Percentiles rank a stretch among this genome's conserved stretches.
These are phyloP conservation scores for Pachyseris speciosa DNA, from an alignment of 64 coral and sea anemone genomes.

Conservation along the genomic window DNA sequence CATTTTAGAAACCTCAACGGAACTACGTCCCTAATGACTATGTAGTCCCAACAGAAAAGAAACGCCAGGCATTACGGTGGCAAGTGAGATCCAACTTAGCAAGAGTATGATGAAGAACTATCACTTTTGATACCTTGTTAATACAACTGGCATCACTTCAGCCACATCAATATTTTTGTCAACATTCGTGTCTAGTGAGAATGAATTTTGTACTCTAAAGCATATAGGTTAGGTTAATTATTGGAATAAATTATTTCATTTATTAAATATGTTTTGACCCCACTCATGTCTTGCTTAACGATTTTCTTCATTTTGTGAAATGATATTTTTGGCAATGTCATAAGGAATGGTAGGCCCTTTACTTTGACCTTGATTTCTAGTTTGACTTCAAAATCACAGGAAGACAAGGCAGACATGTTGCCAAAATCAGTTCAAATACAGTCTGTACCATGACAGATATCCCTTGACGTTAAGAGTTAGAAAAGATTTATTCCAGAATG, in stretches of 20 bases:
- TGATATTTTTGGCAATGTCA: no score
- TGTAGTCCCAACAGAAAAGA: constrained; percentile 96
- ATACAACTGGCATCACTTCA: not conserved
- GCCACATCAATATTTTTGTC: not conserved
- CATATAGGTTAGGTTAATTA: not conserved
- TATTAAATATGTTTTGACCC: not conserved
- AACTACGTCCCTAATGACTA: constrained; percentile 90
- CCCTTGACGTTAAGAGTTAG: no score
- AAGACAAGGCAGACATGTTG: no score
- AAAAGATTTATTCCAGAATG: no score
- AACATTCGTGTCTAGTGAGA: not conserved
- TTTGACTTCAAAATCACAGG: no score
- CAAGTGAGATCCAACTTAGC: constrained; percentile 90
- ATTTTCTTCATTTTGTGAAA: no score
- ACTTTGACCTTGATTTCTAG: no score
- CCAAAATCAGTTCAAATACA: no score
- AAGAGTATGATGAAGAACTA: constrained; percentile 4
- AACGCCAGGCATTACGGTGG: constrained; percentile 90
- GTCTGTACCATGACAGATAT: no score
- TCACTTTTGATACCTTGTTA: not conserved
- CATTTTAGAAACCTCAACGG: constrained; percentile 72
- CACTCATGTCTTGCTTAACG: no score
- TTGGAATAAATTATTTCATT: constrained; percentile 6
- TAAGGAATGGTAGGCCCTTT: no score
- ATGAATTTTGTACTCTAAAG: not conserved